Base-by-base conservation (phyloP, 2,113 vertebrate genomes). In the Dromaius novaehollandiae region DNA sequence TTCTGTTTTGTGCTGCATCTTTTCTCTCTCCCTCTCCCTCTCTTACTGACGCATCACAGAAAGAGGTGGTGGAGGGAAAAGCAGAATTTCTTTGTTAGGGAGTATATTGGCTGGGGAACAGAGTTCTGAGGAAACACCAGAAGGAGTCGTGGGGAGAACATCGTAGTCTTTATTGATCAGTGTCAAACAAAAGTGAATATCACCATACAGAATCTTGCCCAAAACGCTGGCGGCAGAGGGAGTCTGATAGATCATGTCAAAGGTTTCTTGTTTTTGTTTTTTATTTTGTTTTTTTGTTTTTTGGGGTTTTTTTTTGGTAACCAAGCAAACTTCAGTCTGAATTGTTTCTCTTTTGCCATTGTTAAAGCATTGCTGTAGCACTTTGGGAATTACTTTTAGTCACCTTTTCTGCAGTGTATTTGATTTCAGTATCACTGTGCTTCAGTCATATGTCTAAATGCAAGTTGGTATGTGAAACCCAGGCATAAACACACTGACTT, bases 91-190 rank as follows among this genome's bases (percentile, higher is more conserved):
- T 95, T 93, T 96, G 69, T 80, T 93, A 24, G 15, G 83, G 50
- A 40, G 4, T 21, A 24, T 74, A 44, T 30, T 86, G 40, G 40
- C 60, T 60, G 63, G 77, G 73, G 44, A 95, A 46, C 18, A 86
- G n/a, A 77, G 48, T 88, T 94, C 83, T 96, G 89, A 95, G 81
- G 69, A 96, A 89, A 91, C 36, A 91, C 28, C 40, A 89, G 64
- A 32, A 94, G 40, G 40, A 86, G 64, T 78, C 88, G 63, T 70
- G 86, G 81, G 64, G 83, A 89, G 65, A 95, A 89, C 71, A 90
- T 83, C 64, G 75, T 4, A 95, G 74, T 28, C 56, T 78, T 89
- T 74, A 82, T 60, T 79, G 42, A 32, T 81, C 56, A 71, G 60
- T 75, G 83, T 84, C 89, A 82, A 94, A 66, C 11, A 70, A 64